Percentiles rank a stretch among this genome's conserved stretches.
Evolutionary conservation across 2,888 invertebrate species (phyloP).

Genomic region (Danaus chrysippus): DNA sequence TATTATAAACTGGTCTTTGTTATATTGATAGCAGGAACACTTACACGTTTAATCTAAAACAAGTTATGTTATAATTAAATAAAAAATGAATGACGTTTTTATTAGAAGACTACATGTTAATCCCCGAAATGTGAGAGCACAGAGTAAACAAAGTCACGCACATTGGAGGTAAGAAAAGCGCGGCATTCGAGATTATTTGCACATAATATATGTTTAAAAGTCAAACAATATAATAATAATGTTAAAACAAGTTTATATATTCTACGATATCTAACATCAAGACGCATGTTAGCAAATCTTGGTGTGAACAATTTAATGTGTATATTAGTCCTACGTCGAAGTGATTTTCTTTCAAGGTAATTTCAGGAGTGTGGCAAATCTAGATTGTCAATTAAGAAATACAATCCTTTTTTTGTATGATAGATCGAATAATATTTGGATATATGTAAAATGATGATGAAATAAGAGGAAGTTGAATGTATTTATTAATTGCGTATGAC

Average conservation of each 20-base stretch:
- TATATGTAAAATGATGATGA: too few relatives aligned
- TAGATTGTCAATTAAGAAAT: too few relatives aligned
- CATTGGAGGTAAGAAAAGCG: slow-evolving; percentile 36
- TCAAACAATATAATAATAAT: not conserved
- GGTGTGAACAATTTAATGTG: slow-evolving; percentile 1
- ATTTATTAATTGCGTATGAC: too few relatives aligned
- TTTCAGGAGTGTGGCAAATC: not conserved
- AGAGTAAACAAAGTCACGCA: slow-evolving; percentile 22
- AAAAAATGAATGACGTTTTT: slow-evolving; percentile 20
- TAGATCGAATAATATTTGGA: too few relatives aligned
- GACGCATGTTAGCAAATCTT: not conserved
- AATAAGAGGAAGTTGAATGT: too few relatives aligned
- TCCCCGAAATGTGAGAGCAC: slow-evolving; percentile 18
- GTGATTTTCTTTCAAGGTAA: not conserved
- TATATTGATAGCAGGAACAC: too few relatives aligned
- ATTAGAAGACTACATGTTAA: slow-evolving; percentile 11
- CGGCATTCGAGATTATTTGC: slow-evolving; percentile 30
- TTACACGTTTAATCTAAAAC: not conserved
- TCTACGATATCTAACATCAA: not conserved
- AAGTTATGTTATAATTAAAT: slow-evolving; percentile 2
- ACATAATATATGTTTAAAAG: not conserved
- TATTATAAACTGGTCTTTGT: not conserved
- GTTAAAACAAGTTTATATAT: not conserved
- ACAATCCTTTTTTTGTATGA: too few relatives aligned
- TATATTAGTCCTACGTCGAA: not conserved